These are phyloP conservation scores for Hydropsyche tenuis DNA, from an alignment of 1,140 invertebrate genomes.

Conservation along the genomic window DNA sequence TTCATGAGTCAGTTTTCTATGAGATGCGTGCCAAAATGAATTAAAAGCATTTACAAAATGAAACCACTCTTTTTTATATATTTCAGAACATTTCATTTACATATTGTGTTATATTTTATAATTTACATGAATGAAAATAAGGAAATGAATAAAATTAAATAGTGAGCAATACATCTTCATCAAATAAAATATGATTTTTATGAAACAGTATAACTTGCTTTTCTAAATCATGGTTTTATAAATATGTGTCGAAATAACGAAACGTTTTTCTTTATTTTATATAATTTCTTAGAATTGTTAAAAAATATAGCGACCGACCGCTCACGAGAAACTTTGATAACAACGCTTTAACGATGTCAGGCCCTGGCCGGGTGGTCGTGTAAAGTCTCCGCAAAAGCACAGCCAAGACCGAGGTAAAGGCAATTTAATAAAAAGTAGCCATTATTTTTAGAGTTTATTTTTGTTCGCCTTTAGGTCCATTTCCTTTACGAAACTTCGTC, in stretches of 20 bases:
- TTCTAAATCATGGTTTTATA: too few species aligned
- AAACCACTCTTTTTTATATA: neutral
- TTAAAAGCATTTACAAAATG: neutral
- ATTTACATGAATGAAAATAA: too few species aligned
- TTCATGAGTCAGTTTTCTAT: neutral
- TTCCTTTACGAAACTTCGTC: conserved; percentile 30
- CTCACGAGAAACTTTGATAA: neutral
- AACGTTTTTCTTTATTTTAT: too few species aligned
- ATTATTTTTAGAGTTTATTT: conserved; percentile 34
- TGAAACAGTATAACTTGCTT: too few species aligned
- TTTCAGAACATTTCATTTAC: neutral
- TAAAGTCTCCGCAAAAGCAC: conserved; percentile 18
- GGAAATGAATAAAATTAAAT: too few species aligned
- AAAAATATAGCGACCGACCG: neutral
- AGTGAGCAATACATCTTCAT: too few species aligned
- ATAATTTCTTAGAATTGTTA: too few species aligned
- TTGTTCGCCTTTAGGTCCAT: conserved; percentile 9
- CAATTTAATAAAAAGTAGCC: conserved; percentile 26
- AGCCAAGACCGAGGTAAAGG: conserved; percentile 1
- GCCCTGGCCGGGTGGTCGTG: neutral
- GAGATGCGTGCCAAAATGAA: conserved; percentile 1
- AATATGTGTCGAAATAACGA: too few species aligned
- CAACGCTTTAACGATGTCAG: neutral
- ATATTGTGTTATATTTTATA: too few species aligned
- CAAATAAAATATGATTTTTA: too few species aligned